These are phyloP conservation scores for Andricus quercusramuli DNA, from an alignment of 2,888 invertebrate genomes.

Conservation along the genomic window DNA sequence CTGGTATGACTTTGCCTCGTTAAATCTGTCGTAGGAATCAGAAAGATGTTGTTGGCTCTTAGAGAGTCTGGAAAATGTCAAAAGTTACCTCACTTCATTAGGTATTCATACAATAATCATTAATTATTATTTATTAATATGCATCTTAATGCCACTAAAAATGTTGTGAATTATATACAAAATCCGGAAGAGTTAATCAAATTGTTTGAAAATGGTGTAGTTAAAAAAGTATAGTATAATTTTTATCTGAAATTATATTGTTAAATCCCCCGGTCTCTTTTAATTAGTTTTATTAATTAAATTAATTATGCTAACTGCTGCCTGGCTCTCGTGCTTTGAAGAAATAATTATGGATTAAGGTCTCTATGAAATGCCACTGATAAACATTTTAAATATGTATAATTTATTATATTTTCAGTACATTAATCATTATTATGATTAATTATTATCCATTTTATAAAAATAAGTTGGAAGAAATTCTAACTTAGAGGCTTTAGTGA, in stretches of 20 bases:
- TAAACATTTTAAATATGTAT: background rate
- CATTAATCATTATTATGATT: background rate
- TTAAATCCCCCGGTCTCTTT: background rate
- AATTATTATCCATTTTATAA: background rate
- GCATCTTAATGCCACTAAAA: too few relatives aligned
- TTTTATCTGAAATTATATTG: background rate
- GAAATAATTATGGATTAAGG: background rate
- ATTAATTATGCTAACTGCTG: background rate
- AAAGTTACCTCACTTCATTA: background rate
- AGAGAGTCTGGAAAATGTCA: conserved; percentile 66
- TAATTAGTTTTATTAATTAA: background rate
- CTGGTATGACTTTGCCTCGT: conserved; percentile 67
- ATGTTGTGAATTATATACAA: too few relatives aligned
- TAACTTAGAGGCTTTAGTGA: too few relatives aligned
- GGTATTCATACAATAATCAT: background rate
- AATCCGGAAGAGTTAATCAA: too few relatives aligned
- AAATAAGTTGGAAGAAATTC: background rate
- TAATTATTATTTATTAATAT: too few relatives aligned
- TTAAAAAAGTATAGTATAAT: background rate
- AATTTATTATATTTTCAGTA: background rate
- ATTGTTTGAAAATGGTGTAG: too few relatives aligned
- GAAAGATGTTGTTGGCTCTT: conserved; percentile 76
- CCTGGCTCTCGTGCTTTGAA: background rate
- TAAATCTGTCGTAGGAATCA: conserved; percentile 72
- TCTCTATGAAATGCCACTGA: background rate